Evolutionary conservation across 2,113 vertebrate genomes (phyloP).

Genomic region (Patagioenas fasciata): DNA sequence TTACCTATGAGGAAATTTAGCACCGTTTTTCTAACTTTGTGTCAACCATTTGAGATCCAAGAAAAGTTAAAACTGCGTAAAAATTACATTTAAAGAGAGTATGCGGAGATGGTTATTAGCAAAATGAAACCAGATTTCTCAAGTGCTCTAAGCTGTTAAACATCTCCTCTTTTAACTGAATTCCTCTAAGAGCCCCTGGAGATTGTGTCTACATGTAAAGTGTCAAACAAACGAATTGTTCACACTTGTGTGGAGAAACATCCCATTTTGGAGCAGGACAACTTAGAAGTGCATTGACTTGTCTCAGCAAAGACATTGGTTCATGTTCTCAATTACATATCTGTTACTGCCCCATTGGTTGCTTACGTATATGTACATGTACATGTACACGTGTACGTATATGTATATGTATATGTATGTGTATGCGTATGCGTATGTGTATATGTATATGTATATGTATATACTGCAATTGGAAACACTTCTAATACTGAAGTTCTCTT

Average conservation of each 20-base stretch:
- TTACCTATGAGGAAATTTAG: neutral
- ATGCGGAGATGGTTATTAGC: neutral
- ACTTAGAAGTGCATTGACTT: neutral
- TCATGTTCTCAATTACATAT: neutral
- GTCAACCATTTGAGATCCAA: neutral
- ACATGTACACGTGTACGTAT: no score
- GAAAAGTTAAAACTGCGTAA: neutral
- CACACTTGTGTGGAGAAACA: neutral
- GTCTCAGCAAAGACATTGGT: neutral
- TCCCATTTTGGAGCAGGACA: neutral
- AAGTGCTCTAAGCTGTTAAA: neutral
- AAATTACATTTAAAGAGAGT: neutral
- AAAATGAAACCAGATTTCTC: neutral
- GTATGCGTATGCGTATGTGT: no score
- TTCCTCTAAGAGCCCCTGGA: neutral
- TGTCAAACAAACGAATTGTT: neutral
- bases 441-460: no score
- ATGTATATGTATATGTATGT: no score
- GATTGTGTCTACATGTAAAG: neutral
- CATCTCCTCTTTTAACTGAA: neutral
- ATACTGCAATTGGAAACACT: neutral
- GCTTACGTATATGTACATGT: neutral
- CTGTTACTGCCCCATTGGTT: neutral
- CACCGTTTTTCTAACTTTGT: neutral
- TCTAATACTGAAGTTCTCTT: neutral